These are phyloP conservation scores for Araneus ventricosus DNA, from an alignment of 1,140 invertebrate species.

Conservation along the genomic window DNA sequence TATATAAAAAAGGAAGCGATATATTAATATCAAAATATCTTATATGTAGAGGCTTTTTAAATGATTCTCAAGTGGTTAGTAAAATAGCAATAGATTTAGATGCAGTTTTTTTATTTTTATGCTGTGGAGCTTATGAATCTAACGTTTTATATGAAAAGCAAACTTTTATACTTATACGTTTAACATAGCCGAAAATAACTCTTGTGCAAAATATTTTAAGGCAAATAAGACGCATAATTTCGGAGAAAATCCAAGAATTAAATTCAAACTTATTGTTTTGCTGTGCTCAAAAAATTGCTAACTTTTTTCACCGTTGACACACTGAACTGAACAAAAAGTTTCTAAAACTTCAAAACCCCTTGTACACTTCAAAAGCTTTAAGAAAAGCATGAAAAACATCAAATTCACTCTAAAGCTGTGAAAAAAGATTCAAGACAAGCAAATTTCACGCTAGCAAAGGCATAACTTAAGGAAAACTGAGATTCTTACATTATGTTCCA, in stretches of 20 bases:
- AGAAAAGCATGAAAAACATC: neutral
- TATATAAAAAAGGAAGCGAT: too few relatives aligned
- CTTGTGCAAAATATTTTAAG: neutral
- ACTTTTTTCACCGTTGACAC: neutral
- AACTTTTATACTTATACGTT: too few relatives aligned
- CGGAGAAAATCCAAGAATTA: neutral
- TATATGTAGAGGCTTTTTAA: too few relatives aligned
- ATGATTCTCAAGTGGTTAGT: too few relatives aligned
- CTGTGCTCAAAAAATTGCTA: neutral
- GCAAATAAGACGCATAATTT: neutral
- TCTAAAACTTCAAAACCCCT: neutral
- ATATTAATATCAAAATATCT: too few relatives aligned
- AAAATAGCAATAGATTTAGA: too few relatives aligned
- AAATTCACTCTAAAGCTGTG: neutral
- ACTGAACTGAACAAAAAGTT: neutral
- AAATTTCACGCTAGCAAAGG: constrained; percentile 43
- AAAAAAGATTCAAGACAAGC: neutral
- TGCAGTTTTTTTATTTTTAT: too few relatives aligned
- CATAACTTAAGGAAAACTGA: neutral
- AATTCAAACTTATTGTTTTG: neutral
- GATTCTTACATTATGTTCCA: constrained; percentile 8
- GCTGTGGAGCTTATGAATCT: too few relatives aligned
- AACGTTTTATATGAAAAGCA: too few relatives aligned
- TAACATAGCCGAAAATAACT: neutral
- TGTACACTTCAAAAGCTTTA: constrained; percentile 25